A percentile compares a stretch with the other conserved stretches of the same genome.
Conservation (phyloP, 53 echinoderm and acorn worm genomes). For the Arbacia lixula region DNA sequence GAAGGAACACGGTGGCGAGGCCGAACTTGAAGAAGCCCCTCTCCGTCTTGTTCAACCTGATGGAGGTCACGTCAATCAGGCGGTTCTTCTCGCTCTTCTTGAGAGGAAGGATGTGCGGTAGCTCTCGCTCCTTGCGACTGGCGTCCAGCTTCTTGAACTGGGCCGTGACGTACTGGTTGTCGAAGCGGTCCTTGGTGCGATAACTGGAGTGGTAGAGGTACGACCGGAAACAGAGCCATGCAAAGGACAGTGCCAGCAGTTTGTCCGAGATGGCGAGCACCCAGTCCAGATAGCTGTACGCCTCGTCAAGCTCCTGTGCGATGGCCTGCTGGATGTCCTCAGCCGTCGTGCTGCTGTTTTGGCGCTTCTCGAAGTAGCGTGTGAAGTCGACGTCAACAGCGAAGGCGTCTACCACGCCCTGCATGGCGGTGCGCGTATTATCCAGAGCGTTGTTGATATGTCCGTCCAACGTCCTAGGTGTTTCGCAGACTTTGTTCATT, state of each 20-base stretch:
- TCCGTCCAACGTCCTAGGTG: conserved; percentile 55
- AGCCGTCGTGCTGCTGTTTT: conserved; percentile 68
- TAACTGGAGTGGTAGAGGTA: conserved; percentile 87
- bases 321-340: conserved; percentile 77
- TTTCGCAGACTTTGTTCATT: conserved; percentile 59
- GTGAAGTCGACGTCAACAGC: conserved; percentile 75
- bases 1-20: conserved; percentile 73
- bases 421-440: conserved; percentile 33
- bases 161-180: conserved; percentile 87
- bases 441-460: conserved; percentile 57
- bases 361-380: conserved; percentile 70
- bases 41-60: conserved; percentile 73
- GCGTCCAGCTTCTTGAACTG: conserved; percentile 81
- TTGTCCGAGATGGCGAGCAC: conserved; percentile 80
- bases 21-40: conserved; percentile 82
- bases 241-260: conserved; percentile 80
- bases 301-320: conserved; percentile 67
- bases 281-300: conserved; percentile 58
- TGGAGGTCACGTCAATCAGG: conserved; percentile 75
- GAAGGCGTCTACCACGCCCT: conserved; percentile 59
- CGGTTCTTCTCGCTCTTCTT: conserved; percentile 83
- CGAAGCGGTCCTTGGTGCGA: conserved; percentile 86
- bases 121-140: conserved; percentile 59
- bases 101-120: conserved; percentile 69
- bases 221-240: conserved; percentile 72